phyloP scores from a whole-genome alignment of 1,140 invertebrate species.

The Conopomorpha cramerella region DNA sequence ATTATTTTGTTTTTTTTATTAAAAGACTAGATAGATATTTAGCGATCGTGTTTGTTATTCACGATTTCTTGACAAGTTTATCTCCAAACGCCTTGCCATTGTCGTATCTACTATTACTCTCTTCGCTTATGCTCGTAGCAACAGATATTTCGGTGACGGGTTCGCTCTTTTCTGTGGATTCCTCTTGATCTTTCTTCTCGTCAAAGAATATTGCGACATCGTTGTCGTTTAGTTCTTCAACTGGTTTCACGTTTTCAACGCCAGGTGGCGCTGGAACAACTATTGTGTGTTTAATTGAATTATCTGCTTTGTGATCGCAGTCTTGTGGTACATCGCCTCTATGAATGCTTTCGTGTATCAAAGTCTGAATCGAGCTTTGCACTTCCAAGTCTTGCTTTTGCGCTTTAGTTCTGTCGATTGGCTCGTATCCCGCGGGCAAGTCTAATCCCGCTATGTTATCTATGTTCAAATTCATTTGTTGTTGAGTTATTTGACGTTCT shows the following conservation, averaged over 20 bases:
- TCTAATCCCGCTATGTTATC: constrained; percentile 16
- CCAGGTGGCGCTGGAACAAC: constrained; percentile 34
- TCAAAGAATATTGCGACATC: constrained; percentile 63
- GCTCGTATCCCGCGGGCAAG: constrained; percentile 41
- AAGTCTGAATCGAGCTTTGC: constrained; percentile 20
- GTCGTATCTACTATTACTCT: constrained; percentile 4
- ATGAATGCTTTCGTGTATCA: constrained; percentile 18
- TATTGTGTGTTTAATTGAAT: constrained; percentile 32
- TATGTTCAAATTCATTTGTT: constrained; percentile 7
- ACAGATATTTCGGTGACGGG: constrained; percentile 51
- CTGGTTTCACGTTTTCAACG: constrained; percentile 14
- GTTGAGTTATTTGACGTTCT: constrained; percentile 6
- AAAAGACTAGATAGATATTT: too few relatives aligned
- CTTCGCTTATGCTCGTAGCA: constrained; percentile 44
- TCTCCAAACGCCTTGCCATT: constrained; percentile 8
- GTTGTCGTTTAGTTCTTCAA: constrained; percentile 51
- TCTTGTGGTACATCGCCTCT: constrained; percentile 31
- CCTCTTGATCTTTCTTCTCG: constrained; percentile 19
- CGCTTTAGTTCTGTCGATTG: constrained; percentile 29
- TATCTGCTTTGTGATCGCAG: constrained; percentile 34
- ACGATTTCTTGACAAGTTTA: constrained; percentile 10
- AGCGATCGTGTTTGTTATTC: too few relatives aligned
- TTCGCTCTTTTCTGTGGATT: constrained; percentile 19
- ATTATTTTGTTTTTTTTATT: too few relatives aligned
- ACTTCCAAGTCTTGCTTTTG: constrained; percentile 19